Base-by-base conservation (phyloP, 2,113 vertebrate species). In the Erythrocebus patas region DNA sequence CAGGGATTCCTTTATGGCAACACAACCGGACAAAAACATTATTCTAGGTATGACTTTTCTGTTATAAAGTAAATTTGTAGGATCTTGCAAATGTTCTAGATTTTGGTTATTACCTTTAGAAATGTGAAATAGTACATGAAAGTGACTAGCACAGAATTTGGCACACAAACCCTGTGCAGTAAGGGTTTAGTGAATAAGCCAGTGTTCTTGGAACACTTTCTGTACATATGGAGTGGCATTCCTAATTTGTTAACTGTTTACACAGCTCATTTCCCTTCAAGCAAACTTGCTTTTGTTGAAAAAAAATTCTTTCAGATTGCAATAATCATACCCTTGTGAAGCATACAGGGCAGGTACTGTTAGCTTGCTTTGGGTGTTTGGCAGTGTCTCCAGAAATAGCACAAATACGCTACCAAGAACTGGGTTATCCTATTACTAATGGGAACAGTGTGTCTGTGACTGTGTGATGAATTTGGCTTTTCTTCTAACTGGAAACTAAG, bases 381-480 rank as follows among this genome's bases (percentile, higher is more conserved):
- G 93, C 96, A 88, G 76, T 30, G 57, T 87, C 64, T 95, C 76
- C 88, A 97, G 86, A 57, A 97, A 93, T 93, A 97, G 70, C 84
- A 96, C 83, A 75, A 97, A 95, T 89, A 95, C 93, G 93, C 79
- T 96, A 92, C 93, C 95, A 95, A 97, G 96, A 97, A 96, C 96
- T 95, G 92, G 93, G 92, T 96, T 96, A 95, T 35, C 82, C 95
- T 93, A 1, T 55, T 81, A 83, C 93, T 97, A 93, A 92, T 40
- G 16, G 90, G 96, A 97, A 97, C 97, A 98, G 93, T 93, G 89
- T 97, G 98, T 98, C 95, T 95, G 91, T 61, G 94, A 84, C 89
- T 80, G 57, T 59, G 87, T 95, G 85, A 96, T 96, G 96, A 98
- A 97, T 98, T 92, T 94, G 68, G 94, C 95, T 97, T 97, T 97